A percentile compares a stretch with the other conserved stretches of the same genome.
phyloP scores from a whole-genome alignment of 2,113 vertebrate genomes.

The Hyla sarda region DNA sequence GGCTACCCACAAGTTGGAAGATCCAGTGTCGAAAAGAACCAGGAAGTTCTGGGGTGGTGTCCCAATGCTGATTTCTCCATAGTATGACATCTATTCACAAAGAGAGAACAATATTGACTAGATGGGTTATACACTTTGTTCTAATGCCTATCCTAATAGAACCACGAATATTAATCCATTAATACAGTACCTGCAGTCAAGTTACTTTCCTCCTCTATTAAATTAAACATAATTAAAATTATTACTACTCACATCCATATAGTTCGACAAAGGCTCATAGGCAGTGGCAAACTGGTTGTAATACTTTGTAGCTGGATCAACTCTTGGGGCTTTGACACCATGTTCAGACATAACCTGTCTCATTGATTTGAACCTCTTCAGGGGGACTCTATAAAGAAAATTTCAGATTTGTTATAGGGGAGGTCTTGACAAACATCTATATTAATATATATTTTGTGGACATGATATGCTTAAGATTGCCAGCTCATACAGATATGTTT shows the following conservation, averaged over 20 bases:
- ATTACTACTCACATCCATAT: constrained; percentile 67
- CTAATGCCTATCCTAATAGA: too few relatives aligned
- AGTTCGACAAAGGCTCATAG: constrained; percentile 71
- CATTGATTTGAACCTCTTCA: constrained; percentile 69
- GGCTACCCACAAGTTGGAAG: constrained; percentile 73
- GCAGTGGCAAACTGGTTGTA: constrained; percentile 55
- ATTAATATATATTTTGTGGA: neutral
- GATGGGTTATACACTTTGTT: neutral
- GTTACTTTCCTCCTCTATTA: too few relatives aligned
- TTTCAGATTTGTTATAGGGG: neutral
- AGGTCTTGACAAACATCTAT: neutral
- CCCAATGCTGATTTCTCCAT: constrained; percentile 73
- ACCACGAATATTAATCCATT: too few relatives aligned
- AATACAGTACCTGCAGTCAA: too few relatives aligned
- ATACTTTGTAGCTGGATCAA: constrained; percentile 69
- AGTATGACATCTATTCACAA: constrained; percentile 67
- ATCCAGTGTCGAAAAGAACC: constrained; percentile 72
- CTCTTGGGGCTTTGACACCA: constrained; percentile 59
- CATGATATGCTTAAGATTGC: neutral
- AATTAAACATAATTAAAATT: neutral
- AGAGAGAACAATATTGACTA: neutral
- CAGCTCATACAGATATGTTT: neutral
- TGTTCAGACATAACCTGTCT: constrained; percentile 65
- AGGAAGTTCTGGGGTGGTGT: constrained; percentile 70
- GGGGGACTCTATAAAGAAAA: constrained; percentile 65